phyloP scores from a whole-genome alignment of 1,140 invertebrate species.

The Hydropsyche tenuis region DNA sequence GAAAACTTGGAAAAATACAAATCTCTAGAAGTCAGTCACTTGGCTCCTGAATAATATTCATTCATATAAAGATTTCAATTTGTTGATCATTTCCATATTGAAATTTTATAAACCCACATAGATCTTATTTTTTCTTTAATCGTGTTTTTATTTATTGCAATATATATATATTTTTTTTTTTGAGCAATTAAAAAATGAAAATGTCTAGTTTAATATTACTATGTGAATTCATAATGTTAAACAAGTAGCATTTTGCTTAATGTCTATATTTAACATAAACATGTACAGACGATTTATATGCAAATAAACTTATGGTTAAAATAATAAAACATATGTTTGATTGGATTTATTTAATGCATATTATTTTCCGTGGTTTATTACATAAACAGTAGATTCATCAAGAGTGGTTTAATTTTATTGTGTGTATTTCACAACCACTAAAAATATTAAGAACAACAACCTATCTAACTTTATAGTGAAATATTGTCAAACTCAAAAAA shows the following conservation, averaged over 20 bases:
- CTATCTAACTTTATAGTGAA: not conserved
- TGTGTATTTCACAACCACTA: slow-evolving; percentile 49
- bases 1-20: slow-evolving; percentile 59
- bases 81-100: not conserved
- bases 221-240: too few relatives aligned
- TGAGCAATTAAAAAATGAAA: too few relatives aligned
- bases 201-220: too few relatives aligned
- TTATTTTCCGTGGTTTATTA: not conserved
- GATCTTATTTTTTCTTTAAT: not conserved
- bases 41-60: slow-evolving; percentile 31
- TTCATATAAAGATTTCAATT: not conserved
- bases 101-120: not conserved
- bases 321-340: slow-evolving; percentile 3
- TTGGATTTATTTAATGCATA: slow-evolving; percentile 12
- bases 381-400: slow-evolving; percentile 5
- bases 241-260: too few relatives aligned
- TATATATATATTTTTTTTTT: not conserved
- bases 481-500: not conserved
- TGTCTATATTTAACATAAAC: not conserved
- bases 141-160: not conserved
- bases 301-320: not conserved
- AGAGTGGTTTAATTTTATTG: slow-evolving; percentile 37
- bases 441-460: slow-evolving; percentile 17
- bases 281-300: not conserved
- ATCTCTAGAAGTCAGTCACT: slow-evolving; percentile 63